phyloP scores from a whole-genome alignment of 2,888 invertebrate species.

The Exocentrus adspersus region DNA sequence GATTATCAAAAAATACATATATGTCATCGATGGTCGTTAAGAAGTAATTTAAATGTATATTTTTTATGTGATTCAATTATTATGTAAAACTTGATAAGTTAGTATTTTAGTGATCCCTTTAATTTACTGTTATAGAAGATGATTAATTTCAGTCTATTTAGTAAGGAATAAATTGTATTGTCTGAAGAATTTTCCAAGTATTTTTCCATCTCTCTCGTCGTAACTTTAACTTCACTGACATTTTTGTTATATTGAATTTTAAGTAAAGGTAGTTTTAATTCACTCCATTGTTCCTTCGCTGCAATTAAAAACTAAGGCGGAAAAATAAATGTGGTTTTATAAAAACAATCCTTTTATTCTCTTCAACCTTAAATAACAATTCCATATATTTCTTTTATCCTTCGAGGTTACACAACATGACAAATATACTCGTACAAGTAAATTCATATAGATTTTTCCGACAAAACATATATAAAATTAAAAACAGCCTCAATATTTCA shows the following conservation, averaged over 20 bases:
- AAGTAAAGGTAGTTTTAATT: not conserved
- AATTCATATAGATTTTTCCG: slow-evolving; percentile 16
- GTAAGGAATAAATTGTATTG: not conserved
- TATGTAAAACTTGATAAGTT: slow-evolving; percentile 34
- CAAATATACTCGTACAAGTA: slow-evolving; percentile 17
- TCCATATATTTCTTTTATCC: slow-evolving; percentile 8
- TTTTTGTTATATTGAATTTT: not conserved
- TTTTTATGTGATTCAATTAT: slow-evolving; percentile 39
- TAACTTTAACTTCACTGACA: not conserved
- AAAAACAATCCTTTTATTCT: slow-evolving; percentile 1
- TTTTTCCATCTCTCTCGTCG: not conserved
- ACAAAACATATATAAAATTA: slow-evolving; percentile 25
- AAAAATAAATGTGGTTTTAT: not conserved
- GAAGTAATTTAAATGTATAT: slow-evolving; percentile 37
- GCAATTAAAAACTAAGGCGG: not conserved
- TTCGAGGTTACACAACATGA: slow-evolving; percentile 9
- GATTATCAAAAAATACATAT: not conserved
- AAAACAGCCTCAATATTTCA: slow-evolving; percentile 24
- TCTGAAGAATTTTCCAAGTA: no score
- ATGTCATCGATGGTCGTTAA: slow-evolving; percentile 4
- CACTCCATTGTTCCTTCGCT: no score
- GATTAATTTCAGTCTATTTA: not conserved
- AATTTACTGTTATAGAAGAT: not conserved
- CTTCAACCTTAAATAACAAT: slow-evolving; percentile 8
- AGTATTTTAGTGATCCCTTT: slow-evolving; percentile 10